These are phyloP conservation scores for Microctenopoma stevenorrisi DNA, from an alignment of 2,797 vertebrate species.

Conservation along the genomic window DNA sequence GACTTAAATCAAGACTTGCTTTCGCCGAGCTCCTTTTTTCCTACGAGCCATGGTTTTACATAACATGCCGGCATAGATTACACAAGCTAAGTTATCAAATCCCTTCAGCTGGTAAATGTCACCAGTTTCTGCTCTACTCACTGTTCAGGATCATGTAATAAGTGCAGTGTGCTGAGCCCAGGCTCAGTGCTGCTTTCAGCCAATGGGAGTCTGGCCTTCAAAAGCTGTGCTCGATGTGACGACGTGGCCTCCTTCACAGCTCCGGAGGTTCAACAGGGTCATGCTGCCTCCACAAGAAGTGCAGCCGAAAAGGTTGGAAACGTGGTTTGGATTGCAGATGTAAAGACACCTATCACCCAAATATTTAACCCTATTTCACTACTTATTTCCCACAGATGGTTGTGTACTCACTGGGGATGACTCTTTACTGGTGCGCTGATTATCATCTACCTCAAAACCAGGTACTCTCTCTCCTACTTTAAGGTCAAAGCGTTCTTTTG, in stretches of 20 bases:
- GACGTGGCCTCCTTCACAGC: constrained; percentile 87
- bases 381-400: constrained; percentile 80
- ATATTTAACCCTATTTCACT: too few relatives aligned
- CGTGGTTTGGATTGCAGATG: background rate
- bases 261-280: constrained; percentile 84
- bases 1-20: background rate
- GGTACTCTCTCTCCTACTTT: constrained; percentile 64
- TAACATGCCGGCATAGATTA: background rate
- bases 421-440: constrained; percentile 91
- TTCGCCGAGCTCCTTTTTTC: background rate
- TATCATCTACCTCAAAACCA: constrained; percentile 90
- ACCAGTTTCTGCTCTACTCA: constrained; percentile 3
- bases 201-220: constrained; percentile 87
- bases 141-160: constrained; percentile 72
- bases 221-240: constrained; percentile 79
- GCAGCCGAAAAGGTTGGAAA: constrained; percentile 77
- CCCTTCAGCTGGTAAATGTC: background rate
- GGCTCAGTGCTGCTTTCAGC: constrained; percentile 88
- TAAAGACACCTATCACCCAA: background rate
- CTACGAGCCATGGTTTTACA: background rate
- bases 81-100: background rate
- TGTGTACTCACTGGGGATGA: constrained; percentile 93
- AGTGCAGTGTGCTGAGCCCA: constrained; percentile 86
- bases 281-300: constrained; percentile 54
- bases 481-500: background rate